Percentiles rank a stretch among this genome's conserved stretches.
These are phyloP conservation scores for Chlorodrepanis virens DNA, from an alignment of 2,113 vertebrate species.

Conservation along the genomic window DNA sequence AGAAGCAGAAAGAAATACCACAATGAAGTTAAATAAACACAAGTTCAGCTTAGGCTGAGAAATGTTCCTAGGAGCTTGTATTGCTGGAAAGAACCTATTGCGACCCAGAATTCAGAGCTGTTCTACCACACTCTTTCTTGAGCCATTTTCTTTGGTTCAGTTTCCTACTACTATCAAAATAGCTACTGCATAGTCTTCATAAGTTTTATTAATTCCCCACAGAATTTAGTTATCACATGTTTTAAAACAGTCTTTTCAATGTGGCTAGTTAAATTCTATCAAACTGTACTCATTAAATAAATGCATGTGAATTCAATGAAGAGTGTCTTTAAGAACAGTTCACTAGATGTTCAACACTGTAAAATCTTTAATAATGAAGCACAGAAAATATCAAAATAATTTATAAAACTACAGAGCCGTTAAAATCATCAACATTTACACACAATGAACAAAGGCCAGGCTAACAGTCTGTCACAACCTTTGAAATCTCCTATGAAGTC, in stretches of 20 bases:
- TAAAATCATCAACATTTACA: background rate
- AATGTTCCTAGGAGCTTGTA: background rate
- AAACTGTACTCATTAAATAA: background rate
- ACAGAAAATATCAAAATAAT: background rate
- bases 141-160: background rate
- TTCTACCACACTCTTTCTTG: background rate
- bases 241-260: background rate
- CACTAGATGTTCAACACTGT: background rate
- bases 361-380: background rate
- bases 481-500: background rate
- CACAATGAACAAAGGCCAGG: background rate
- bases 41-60: background rate
- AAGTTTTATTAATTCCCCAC: background rate
- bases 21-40: background rate
- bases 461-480: background rate
- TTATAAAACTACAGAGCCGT: background rate
- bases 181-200: background rate
- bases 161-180: background rate
- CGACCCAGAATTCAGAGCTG: background rate
- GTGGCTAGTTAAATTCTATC: background rate
- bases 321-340: background rate
- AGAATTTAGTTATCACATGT: background rate
- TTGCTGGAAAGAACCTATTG: background rate
- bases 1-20: slow-evolving; percentile 29
- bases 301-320: background rate